These are phyloP conservation scores for Maniola hyperantus DNA, from an alignment of 2,888 invertebrate genomes.

Conservation along the genomic window DNA sequence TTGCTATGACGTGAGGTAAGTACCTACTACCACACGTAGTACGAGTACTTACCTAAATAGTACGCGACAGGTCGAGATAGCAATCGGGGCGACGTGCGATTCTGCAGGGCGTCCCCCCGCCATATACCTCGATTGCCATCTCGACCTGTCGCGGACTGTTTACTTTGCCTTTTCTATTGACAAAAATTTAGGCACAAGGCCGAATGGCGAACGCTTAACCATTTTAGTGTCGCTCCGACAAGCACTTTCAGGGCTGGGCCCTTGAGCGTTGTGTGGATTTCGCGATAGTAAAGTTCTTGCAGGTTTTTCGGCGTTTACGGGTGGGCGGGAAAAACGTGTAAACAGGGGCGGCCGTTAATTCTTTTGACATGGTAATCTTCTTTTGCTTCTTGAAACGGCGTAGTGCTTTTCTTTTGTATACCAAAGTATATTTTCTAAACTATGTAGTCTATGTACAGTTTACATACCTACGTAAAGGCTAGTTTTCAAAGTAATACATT, in stretches of 20 bases:
- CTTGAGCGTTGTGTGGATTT: conserved; percentile 49
- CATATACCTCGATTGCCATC: no score
- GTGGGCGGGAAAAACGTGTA: conserved; percentile 58
- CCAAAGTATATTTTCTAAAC: neutral
- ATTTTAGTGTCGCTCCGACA: conserved; percentile 33
- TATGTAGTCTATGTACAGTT: neutral
- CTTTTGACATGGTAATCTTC: conserved; percentile 71
- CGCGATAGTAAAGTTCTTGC: conserved; percentile 54
- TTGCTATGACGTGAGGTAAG: no score
- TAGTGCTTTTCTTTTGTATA: conserved; percentile 37
- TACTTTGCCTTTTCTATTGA: neutral
- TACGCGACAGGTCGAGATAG: no score
- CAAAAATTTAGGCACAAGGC: conserved; percentile 43
- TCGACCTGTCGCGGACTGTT: neutral
- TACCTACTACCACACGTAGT: no score
- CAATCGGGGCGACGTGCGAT: no score
- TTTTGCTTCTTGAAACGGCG: conserved; percentile 49
- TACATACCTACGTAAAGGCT: no score
- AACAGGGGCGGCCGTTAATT: conserved; percentile 61
- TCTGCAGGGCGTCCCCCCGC: no score
- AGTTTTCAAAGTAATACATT: no score
- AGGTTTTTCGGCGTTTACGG: conserved; percentile 58
- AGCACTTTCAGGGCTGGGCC: conserved; percentile 41
- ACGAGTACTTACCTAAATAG: no score
- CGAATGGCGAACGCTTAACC: conserved; percentile 18